phyloP scores from a whole-genome alignment of 2,888 invertebrate genomes.

The Volucella inflata region DNA sequence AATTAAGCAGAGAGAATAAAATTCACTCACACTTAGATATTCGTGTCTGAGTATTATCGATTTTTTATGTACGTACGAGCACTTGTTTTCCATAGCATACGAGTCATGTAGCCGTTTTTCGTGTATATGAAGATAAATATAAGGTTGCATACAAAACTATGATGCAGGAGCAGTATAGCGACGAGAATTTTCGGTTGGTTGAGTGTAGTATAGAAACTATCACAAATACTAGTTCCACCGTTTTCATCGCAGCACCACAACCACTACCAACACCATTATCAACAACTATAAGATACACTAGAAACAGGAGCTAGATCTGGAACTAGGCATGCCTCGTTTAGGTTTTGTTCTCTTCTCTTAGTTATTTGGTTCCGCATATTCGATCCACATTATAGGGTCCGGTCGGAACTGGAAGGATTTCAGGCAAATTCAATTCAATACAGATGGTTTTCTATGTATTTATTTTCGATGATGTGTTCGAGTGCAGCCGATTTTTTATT shows the following conservation, averaged over 20 bases:
- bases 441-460: constrained; percentile 1
- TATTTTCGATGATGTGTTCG: constrained; percentile 31
- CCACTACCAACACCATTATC: constrained; percentile 10
- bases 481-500: constrained; percentile 36
- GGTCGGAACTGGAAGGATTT: not conserved
- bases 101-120: not conserved
- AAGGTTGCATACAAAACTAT: constrained; percentile 66
- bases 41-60: constrained; percentile 68
- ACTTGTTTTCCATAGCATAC: not conserved
- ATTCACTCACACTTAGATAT: constrained; percentile 51
- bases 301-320: constrained; percentile 9
- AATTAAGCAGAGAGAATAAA: constrained; percentile 70
- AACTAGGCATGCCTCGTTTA: constrained; percentile 62
- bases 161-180: constrained; percentile 73
- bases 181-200: constrained; percentile 73
- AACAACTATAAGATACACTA: constrained; percentile 5
- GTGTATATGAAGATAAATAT: constrained; percentile 51
- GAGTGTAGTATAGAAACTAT: constrained; percentile 44
- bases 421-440: constrained; percentile 2
- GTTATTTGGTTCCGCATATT: constrained; percentile 26
- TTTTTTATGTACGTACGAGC: constrained; percentile 51
- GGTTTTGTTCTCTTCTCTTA: constrained; percentile 50
- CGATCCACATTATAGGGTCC: not conserved
- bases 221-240: not conserved
- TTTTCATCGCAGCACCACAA: constrained; percentile 1